phyloP scores from a whole-genome alignment of 2,888 invertebrate genomes.

The Anoplius nigerrimus region DNA sequence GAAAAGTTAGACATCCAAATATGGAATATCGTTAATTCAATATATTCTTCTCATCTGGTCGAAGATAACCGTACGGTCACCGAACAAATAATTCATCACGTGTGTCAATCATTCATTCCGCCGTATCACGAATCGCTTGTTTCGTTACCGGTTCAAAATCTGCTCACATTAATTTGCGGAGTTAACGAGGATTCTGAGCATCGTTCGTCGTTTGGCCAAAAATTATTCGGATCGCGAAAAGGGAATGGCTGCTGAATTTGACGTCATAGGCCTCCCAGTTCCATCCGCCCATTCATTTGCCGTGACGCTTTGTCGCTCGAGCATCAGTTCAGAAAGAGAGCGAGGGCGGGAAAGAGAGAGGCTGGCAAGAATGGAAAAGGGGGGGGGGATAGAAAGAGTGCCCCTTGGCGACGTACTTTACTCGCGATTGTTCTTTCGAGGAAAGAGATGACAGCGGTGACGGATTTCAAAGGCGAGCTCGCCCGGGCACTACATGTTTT shows the following conservation, averaged over 20 bases:
- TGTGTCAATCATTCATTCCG: too few relatives aligned
- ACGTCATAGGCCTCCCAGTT: neutral
- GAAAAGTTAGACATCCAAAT: too few relatives aligned
- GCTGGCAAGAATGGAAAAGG: constrained; percentile 1
- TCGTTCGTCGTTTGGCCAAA: too few relatives aligned
- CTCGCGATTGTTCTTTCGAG: constrained; percentile 36
- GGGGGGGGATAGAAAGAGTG: constrained; percentile 26
- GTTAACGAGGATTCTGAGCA: too few relatives aligned
- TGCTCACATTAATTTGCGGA: too few relatives aligned
- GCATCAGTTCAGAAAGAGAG: neutral
- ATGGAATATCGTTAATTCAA: too few relatives aligned
- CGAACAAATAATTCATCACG: too few relatives aligned
- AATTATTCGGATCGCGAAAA: too few relatives aligned
- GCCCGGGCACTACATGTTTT: constrained; percentile 39
- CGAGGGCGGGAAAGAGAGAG: constrained; percentile 4
- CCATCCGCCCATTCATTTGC: constrained; percentile 1
- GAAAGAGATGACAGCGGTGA: constrained; percentile 20
- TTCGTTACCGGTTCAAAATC: too few relatives aligned
- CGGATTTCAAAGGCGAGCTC: constrained; percentile 45
- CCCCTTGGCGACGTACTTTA: constrained; percentile 41
- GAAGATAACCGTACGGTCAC: too few relatives aligned
- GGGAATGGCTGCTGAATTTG: neutral
- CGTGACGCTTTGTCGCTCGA: neutral
- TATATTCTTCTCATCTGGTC: too few relatives aligned
- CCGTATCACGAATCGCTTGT: too few relatives aligned